Base-by-base conservation (phyloP, 2,797 vertebrate species). In the Hirundo rustica region DNA sequence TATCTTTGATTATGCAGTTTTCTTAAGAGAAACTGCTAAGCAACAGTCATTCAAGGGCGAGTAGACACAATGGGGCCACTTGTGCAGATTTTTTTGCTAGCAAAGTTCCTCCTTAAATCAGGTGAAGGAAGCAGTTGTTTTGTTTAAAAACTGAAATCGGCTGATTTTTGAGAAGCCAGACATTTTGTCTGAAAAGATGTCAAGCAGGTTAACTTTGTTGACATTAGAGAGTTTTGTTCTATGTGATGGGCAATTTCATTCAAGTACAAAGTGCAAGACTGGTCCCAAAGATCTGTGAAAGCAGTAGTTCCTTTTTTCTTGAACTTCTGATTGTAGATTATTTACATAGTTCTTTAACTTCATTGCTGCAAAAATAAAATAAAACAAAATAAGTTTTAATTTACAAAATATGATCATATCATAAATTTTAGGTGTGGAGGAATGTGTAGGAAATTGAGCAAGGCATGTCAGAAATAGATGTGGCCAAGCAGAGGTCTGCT, bases 101-200 rank as follows among this genome's bases (percentile, higher is more conserved):
- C 61, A 68, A 80, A 91, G n/a, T 83, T 94, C 47, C 75, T 58
- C 58, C 61, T 72, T 54, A 94, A 95, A 91, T 85, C 90, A 92
- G 85, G 92, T 91, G 81, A 92, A 92, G 75, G 78, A 95, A 94
- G 75, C 15, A 83, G 67, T 74, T 85, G n/a, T 82, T 94, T 91
- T 95, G 48, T 70, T 92, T 93, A 87, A 93, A 68, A 89, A 87
- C 20, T 71, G 29, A 88, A 88, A 93, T 80, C 0, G 0, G 36
- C 80, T 72, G 70, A 75, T 92, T 92, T 84, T 93, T 79, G 57
- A 85, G 61, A 89, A 87, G 65, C 73, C 75, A 91, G 86, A 71
- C 34, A 38, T 93, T 92, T 92, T 0, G 0, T 75, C 65, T 79
- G 60, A 91, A 84, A 95, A 86, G 61, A 51, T 74, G 22, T 50